These are phyloP conservation scores for Probosciger aterrimus DNA, from an alignment of 2,113 vertebrate genomes.

Conservation along the genomic window DNA sequence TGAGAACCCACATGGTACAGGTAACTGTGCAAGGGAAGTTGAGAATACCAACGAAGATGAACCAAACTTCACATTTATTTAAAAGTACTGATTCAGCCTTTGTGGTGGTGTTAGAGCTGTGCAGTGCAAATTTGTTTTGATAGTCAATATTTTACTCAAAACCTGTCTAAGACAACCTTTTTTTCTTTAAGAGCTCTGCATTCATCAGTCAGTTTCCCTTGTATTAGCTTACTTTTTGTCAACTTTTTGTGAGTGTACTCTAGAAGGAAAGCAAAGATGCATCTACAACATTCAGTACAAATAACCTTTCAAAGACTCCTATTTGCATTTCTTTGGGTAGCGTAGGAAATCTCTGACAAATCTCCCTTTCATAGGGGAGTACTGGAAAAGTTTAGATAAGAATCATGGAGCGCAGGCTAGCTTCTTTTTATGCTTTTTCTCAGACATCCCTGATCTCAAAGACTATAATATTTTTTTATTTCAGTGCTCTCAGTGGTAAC, in stretches of 20 bases:
- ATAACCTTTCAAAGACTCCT: not conserved
- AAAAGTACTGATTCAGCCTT: not conserved
- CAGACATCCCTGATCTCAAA: not conserved
- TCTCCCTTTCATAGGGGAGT: not conserved
- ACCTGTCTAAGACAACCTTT: not conserved
- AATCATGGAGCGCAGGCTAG: rapidly evolving
- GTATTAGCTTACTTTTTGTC: not conserved
- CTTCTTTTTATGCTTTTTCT: not conserved
- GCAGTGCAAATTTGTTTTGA: not conserved
- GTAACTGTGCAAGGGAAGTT: not conserved
- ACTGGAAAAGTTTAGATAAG: not conserved
- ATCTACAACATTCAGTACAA: not conserved
- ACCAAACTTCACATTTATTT: not conserved
- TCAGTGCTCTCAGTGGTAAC: not conserved
- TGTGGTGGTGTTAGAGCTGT: not conserved
- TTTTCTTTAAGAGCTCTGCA: not conserved
- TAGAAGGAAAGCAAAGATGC: not conserved
- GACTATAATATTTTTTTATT: not conserved
- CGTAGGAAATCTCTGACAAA: not conserved
- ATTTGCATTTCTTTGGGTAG: not conserved
- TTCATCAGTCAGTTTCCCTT: not conserved
- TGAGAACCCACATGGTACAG: not conserved
- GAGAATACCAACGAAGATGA: not conserved
- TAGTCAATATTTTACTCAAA: not conserved
- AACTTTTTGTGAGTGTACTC: not conserved